Evolutionary conservation across 37 sponge, comb jelly and placozoan species (phyloP).

Genomic region (Geodia barretti): DNA sequence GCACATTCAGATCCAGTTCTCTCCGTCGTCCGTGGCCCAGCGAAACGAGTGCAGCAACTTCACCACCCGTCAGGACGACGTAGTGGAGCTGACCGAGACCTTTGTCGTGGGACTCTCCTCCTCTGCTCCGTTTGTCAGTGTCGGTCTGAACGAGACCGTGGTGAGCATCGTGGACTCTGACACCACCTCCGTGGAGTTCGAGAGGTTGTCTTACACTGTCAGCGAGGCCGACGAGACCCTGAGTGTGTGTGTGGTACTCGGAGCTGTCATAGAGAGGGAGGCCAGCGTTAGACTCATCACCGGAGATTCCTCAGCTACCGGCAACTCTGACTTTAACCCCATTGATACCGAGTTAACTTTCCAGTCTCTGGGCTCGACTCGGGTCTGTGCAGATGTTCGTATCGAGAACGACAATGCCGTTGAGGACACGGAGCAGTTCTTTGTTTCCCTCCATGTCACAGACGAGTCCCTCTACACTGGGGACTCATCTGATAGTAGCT

Average conservation of each 20-base stretch:
- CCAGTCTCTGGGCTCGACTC: neutral
- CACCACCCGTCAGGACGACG: neutral
- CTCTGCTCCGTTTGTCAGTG: neutral
- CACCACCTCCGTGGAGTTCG: neutral
- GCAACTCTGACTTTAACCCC: neutral
- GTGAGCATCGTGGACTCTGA: neutral
- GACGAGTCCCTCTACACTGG: neutral
- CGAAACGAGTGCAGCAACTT: neutral
- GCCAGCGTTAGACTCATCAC: neutral
- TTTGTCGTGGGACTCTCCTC: neutral
- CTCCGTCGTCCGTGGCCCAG: neutral
- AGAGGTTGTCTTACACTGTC: neutral
- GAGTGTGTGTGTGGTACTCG: neutral
- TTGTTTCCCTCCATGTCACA: neutral
- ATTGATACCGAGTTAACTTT: neutral
- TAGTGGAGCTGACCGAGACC: neutral
- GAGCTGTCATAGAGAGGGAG: neutral
- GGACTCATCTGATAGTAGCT: neutral
- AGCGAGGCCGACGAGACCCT: neutral
- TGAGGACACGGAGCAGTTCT: conserved; percentile 6
- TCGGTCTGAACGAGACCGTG: neutral
- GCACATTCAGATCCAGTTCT: neutral
- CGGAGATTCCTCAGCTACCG: neutral
- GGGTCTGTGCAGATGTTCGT: neutral
- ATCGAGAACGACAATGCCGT: conserved; percentile 10